A percentile compares a stretch with the other conserved stretches of the same genome.
phyloP scores from a whole-genome alignment of 2,113 vertebrate species.

The Eupsittula cactorum region DNA sequence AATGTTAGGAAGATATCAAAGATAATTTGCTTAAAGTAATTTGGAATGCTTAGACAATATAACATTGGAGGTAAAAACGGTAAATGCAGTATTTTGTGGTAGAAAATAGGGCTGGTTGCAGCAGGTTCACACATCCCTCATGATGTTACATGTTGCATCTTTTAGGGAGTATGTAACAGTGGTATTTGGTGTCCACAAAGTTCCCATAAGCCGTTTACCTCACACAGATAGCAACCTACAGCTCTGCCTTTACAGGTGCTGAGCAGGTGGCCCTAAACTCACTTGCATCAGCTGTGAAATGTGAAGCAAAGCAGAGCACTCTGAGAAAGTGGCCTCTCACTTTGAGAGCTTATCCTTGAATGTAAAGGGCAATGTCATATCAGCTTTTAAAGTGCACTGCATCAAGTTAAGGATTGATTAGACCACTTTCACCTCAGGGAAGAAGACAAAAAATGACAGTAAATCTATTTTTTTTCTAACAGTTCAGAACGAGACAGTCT shows the following conservation, averaged over 20 bases:
- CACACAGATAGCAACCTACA: background rate
- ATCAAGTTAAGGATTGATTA: background rate
- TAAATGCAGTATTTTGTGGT: background rate
- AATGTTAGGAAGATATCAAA: background rate
- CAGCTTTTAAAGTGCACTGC: background rate
- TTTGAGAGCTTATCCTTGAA: background rate
- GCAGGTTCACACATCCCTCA: background rate
- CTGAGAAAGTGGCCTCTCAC: background rate
- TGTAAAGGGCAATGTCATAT: background rate
- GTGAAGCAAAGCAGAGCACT: background rate
- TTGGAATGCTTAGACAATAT: background rate
- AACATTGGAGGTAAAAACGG: background rate
- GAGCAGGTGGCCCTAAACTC: background rate
- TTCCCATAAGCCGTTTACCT: background rate
- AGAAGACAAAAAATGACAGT: background rate
- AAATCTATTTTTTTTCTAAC: background rate
- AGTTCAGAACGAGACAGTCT: background rate
- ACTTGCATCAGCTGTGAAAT: background rate
- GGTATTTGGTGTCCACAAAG: background rate
- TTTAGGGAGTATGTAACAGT: background rate
- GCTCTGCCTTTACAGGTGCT: background rate
- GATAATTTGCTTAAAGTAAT: background rate
- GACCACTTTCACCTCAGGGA: background rate
- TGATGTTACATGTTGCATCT: background rate
- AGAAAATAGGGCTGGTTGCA: background rate